phyloP scores from a whole-genome alignment of 2,888 invertebrate genomes.

The Drosophila mayaguana region DNA sequence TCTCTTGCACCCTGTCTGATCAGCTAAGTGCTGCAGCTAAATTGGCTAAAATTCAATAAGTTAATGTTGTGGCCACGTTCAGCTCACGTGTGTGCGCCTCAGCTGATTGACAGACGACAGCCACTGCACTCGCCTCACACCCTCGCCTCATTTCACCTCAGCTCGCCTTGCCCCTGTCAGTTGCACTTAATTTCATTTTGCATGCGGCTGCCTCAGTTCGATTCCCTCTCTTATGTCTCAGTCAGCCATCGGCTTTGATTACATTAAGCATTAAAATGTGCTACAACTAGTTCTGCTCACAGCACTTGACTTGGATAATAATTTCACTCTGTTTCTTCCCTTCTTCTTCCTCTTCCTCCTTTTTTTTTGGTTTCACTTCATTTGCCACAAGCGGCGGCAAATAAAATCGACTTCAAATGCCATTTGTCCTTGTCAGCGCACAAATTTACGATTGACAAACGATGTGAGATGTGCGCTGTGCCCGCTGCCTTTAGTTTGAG shows the following conservation, averaged over 20 bases:
- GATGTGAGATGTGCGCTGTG: constrained; percentile 40
- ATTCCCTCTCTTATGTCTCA: not conserved
- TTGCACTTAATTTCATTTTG: constrained; percentile 67
- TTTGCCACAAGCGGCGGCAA: constrained; percentile 68
- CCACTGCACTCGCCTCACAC: constrained; percentile 5
- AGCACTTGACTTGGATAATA: constrained; percentile 28
- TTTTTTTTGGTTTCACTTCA: constrained; percentile 58
- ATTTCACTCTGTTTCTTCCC: constrained; percentile 17
- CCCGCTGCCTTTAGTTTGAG: not conserved
- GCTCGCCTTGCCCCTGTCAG: constrained; percentile 28
- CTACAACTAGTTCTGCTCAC: not conserved
- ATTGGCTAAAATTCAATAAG: constrained; percentile 81
- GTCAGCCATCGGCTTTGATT: constrained; percentile 56
- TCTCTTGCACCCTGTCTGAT: constrained; percentile 21
- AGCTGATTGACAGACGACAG: constrained; percentile 56
- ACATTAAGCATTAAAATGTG: constrained; percentile 54
- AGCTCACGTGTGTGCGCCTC: not conserved
- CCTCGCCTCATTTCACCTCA: no score
- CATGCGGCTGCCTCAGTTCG: constrained; percentile 31
- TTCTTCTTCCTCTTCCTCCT: not conserved
- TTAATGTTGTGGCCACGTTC: constrained; percentile 63
- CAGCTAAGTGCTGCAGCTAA: constrained; percentile 64
- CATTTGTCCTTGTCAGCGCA: constrained; percentile 76
- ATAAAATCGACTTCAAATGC: constrained; percentile 73
- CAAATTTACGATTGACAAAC: constrained; percentile 76